Percentiles rank a stretch among this genome's conserved stretches.
These are phyloP conservation scores for Ranitomeya variabilis DNA, from an alignment of 2,113 vertebrate genomes.

Conservation along the genomic window DNA sequence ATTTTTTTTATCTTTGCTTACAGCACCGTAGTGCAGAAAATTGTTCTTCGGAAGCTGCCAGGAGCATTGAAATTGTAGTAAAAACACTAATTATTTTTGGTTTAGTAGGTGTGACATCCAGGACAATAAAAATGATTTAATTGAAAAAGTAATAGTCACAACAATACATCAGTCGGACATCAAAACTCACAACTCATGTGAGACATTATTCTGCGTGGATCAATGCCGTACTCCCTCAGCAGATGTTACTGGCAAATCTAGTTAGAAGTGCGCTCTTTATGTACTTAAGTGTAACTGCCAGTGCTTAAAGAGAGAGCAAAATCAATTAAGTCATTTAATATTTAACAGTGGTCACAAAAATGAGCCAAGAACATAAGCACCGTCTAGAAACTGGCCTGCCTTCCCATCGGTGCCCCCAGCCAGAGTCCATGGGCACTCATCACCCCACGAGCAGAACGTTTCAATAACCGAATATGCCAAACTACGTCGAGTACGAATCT, in stretches of 20 bases:
- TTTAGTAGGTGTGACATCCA: conserved; percentile 3
- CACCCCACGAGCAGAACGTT: background rate
- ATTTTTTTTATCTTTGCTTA: background rate
- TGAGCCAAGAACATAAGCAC: conserved; percentile 1
- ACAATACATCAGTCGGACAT: background rate
- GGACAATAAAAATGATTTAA: conserved; percentile 11
- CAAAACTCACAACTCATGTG: conserved; percentile 13
- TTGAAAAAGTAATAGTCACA: conserved; percentile 6
- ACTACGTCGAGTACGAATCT: no score
- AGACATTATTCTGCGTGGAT: conserved; percentile 62
- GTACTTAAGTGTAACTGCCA: conserved; percentile 64
- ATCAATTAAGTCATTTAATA: conserved; percentile 64
- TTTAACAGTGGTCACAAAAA: conserved; percentile 69
- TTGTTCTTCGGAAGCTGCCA: background rate
- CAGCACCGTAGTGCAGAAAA: background rate
- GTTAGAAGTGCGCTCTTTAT: conserved; percentile 75
- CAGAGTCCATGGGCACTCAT: background rate
- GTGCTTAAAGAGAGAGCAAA: background rate
- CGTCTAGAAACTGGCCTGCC: background rate
- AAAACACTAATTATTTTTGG: background rate
- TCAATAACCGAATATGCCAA: no score
- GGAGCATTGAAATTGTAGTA: background rate
- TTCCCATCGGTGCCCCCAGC: background rate
- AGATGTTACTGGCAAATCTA: conserved; percentile 80
- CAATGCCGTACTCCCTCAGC: conserved; percentile 76